These are phyloP conservation scores for Cyaniris semiargus DNA, from an alignment of 2,888 invertebrate species.

Conservation along the genomic window DNA sequence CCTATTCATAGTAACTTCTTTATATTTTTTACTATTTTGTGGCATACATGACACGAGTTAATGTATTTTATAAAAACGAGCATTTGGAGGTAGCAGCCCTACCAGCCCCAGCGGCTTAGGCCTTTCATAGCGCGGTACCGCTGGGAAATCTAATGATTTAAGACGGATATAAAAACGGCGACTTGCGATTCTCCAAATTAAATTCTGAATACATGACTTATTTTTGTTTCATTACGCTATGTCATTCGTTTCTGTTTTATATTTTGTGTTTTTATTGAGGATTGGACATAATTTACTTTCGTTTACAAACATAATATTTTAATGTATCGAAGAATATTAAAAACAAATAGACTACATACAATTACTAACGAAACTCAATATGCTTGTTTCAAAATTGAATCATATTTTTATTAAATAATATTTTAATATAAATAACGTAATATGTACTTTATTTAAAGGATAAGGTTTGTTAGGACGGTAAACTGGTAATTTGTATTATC, in stretches of 20 bases:
- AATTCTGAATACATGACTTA: conserved; percentile 40
- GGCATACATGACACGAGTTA: not conserved
- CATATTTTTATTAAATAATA: too few relatives aligned
- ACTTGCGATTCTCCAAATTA: conserved; percentile 40
- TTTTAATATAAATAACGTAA: not conserved
- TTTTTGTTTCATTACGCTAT: conserved; percentile 22
- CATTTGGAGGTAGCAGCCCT: conserved; percentile 17
- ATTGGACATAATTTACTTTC: not conserved
- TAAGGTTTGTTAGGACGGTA: not conserved
- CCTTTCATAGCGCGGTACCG: conserved; percentile 42
- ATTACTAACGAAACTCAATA: too few relatives aligned
- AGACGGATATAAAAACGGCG: conserved; percentile 43
- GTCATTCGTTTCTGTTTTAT: not conserved
- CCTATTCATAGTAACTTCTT: too few relatives aligned
- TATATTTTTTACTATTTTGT: not conserved
- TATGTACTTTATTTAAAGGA: not conserved
- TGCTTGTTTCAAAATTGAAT: too few relatives aligned
- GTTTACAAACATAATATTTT: not conserved
- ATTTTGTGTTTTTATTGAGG: not conserved
- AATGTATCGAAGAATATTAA: too few relatives aligned
- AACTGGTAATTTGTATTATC: not conserved
- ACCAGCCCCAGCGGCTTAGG: conserved; percentile 39
- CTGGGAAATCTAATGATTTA: conserved; percentile 49
- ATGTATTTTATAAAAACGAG: not conserved
- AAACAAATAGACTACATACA: too few relatives aligned